phyloP scores from a whole-genome alignment of 2,888 invertebrate species.

The Crepidodera aurea region DNA sequence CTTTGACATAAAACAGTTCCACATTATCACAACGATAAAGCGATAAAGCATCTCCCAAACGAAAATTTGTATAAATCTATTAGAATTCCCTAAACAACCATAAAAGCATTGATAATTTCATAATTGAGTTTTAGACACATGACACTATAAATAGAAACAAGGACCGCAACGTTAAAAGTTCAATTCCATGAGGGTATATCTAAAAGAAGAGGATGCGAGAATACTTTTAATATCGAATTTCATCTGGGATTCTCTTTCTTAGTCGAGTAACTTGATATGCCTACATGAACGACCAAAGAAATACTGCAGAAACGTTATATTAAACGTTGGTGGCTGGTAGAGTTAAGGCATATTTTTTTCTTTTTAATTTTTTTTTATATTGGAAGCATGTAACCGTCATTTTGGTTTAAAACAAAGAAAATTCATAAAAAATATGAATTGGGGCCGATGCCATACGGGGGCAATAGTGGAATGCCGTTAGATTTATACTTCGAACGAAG shows the following conservation, averaged over 20 bases:
- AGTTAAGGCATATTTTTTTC: constrained; percentile 35
- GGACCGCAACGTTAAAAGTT: constrained; percentile 12
- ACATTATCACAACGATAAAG: constrained; percentile 3
- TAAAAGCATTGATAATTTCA: constrained; percentile 6
- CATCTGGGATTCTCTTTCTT: constrained; percentile 57
- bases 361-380: constrained; percentile 28
- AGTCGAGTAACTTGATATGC: constrained; percentile 56
- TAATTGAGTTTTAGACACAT: constrained; percentile 12
- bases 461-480: too few relatives aligned
- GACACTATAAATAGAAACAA: constrained; percentile 15
- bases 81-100: not conserved
- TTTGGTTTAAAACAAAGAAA: not conserved
- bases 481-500: too few relatives aligned
- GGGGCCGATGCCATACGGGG: too few relatives aligned
- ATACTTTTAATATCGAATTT: constrained; percentile 51
- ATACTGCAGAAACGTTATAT: constrained; percentile 21
- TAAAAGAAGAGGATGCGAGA: constrained; percentile 21
- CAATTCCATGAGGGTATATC: constrained; percentile 27
- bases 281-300: constrained; percentile 38
- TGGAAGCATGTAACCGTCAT: constrained; percentile 7
- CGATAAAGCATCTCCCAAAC: not conserved
- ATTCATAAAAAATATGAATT: too few relatives aligned
- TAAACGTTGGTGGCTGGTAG: constrained; percentile 8
- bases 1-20: not conserved
- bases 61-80: constrained; percentile 2